Base-by-base conservation (phyloP, 2,888 invertebrate species). In the Pachliopta kotzebuea region DNA sequence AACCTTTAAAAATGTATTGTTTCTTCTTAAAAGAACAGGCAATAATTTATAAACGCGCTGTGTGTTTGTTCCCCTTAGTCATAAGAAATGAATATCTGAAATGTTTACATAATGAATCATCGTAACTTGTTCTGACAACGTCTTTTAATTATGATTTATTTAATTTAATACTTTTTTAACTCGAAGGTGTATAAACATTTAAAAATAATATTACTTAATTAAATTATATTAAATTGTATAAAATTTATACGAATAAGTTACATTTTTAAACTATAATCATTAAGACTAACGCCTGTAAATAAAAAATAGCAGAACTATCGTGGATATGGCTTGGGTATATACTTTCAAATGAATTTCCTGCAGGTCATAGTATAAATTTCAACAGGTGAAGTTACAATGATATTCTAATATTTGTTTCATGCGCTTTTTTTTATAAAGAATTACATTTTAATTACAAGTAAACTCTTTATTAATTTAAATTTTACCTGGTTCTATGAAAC, bases 21-120 rank as follows among this genome's bases (percentile, higher is more conserved):
- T 67, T 64, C 62, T 70, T 60, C 64, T 67, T 67, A 56, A 58
- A 62, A 67, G 67, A 64, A 63, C 60, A 52, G 60, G 58, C 66
- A 68, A 68, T 68, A 70, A 66, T 60, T 63, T 69, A 69, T 66
- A 64, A 67, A 56, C 64, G 59, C 73, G 79, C 75, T 80, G 76
- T 74, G 76, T 74, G 76, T 74, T 70, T 31, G 45, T 52, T 45
- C 37, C 70, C 79, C 80, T 89, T 89, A 89, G 85, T 89, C 88
- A 88, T 81, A 78, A 80, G 81, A 79, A 83, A 79, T 71, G 76
- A 84, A 88, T 86, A 80, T 79, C 83, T 81, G 71, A 81, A 85
- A 86, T 84, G 72, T 74, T 82, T 84, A 71, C 70, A 66, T 69
- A 71, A 77, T 88, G 88, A 89, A 80, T 89, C 90, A 89, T 73